Percentiles rank a stretch among this genome's conserved stretches.
These are phyloP conservation scores for Falco columbarius DNA, from an alignment of 2,797 vertebrate species.

Conservation along the genomic window DNA sequence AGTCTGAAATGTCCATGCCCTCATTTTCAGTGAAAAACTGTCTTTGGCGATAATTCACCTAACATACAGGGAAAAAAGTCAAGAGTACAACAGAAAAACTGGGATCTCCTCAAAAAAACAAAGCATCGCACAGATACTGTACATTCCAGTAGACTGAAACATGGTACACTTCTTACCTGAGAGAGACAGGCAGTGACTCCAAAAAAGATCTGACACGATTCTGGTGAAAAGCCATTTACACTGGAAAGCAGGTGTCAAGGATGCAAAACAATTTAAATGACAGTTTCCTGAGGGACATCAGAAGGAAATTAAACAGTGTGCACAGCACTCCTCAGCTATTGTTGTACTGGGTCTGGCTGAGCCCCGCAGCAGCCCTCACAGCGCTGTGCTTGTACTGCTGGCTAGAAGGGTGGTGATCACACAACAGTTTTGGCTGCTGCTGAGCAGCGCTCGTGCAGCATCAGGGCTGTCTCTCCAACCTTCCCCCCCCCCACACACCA, in stretches of 20 bases:
- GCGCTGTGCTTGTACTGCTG: too few relatives aligned
- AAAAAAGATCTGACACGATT: constrained; percentile 94
- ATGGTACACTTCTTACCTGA: constrained; percentile 80
- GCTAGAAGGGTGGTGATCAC: too few relatives aligned
- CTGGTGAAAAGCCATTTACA: constrained; percentile 97
- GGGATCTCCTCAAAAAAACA: background rate
- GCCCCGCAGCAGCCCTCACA: too few relatives aligned
- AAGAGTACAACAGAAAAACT: background rate
- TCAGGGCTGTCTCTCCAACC: too few relatives aligned
- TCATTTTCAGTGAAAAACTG: background rate
- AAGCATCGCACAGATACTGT: background rate
- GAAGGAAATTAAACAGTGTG: background rate
- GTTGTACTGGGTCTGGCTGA: too few relatives aligned
- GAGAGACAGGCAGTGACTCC: constrained; percentile 94
- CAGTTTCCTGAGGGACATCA: background rate
- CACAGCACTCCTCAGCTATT: background rate
- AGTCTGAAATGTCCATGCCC: background rate
- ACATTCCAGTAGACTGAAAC: background rate
- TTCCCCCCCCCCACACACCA: too few relatives aligned
- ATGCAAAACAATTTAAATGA: constrained; percentile 22
- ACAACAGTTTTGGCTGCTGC: too few relatives aligned
- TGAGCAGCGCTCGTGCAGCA: too few relatives aligned
- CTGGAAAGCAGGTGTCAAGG: constrained; percentile 83
- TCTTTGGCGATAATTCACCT: background rate
- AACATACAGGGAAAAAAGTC: background rate